phyloP scores from a whole-genome alignment of 2,888 invertebrate genomes.

The Amphipyra tragopoginis region DNA sequence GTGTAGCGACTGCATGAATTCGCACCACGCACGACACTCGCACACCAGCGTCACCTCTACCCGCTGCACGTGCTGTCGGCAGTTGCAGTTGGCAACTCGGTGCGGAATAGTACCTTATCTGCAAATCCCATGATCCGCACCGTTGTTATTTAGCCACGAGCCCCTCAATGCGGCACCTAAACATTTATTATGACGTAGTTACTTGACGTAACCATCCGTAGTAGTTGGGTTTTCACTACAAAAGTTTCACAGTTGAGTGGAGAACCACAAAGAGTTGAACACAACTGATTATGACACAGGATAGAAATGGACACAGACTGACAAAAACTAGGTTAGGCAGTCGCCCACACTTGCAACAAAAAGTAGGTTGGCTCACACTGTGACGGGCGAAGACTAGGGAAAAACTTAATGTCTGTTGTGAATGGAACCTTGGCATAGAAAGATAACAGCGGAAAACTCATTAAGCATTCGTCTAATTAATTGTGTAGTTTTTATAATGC shows the following conservation, averaged over 20 bases:
- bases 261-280: slow-evolving; percentile 39
- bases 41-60: no score
- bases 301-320: slow-evolving; percentile 33
- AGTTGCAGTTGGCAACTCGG: no score
- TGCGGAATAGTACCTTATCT: no score
- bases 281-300: slow-evolving; percentile 43
- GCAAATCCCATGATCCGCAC: no score
- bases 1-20: no score
- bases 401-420: slow-evolving; percentile 2
- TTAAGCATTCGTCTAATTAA: slow-evolving; percentile 12
- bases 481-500: background rate
- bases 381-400: slow-evolving; percentile 9
- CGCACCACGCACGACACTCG: no score
- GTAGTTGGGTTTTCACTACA: slow-evolving; percentile 36
- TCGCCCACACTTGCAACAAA: slow-evolving; percentile 22
- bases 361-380: slow-evolving; percentile 25
- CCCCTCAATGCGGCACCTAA: no score
- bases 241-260: slow-evolving; percentile 45
- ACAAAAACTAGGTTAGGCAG: slow-evolving; percentile 38
- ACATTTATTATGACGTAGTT: slow-evolving; percentile 18
- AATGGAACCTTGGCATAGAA: slow-evolving; percentile 33
- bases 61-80: no score
- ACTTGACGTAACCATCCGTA: slow-evolving; percentile 25
- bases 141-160: no score
- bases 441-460: slow-evolving; percentile 8